Conservation (phyloP, 2,797 vertebrate species). For the Mallotus villosus region DNA sequence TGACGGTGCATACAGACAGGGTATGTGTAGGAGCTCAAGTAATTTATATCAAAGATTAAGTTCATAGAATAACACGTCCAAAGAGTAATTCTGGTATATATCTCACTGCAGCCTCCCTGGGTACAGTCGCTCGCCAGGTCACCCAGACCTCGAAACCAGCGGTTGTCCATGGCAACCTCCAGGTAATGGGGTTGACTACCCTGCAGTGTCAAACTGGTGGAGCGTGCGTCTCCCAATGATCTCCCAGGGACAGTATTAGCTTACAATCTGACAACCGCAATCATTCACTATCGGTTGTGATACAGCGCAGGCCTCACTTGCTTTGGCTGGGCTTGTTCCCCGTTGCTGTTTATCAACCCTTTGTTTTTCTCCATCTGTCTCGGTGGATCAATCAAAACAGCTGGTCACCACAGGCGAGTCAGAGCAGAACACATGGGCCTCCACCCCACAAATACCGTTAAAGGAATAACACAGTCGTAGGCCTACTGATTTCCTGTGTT, state of each 20-base stretch:
- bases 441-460: constrained; percentile 66
- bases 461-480: constrained; percentile 61
- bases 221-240: constrained; percentile 80
- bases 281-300: neutral
- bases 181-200: constrained; percentile 77
- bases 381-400: constrained; percentile 75
- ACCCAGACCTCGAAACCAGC: constrained; percentile 66
- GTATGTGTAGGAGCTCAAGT: neutral
- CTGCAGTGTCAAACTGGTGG: constrained; percentile 78
- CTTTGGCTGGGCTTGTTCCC: too few relatives aligned
- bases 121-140: constrained; percentile 66
- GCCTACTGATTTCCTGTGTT: neutral
- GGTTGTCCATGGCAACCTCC: constrained; percentile 62
- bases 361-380: neutral
- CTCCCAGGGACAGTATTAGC: constrained; percentile 68
- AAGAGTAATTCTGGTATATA: too few relatives aligned
- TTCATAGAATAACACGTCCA: neutral
- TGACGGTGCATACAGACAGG: neutral
- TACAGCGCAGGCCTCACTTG: too few relatives aligned
- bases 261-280: neutral
- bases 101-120: neutral
- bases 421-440: constrained; percentile 45
- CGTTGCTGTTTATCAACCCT: neutral
- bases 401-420: constrained; percentile 75
- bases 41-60: neutral